These are phyloP conservation scores for Channallabes apus DNA, from an alignment of 2,797 vertebrate genomes.

Conservation along the genomic window DNA sequence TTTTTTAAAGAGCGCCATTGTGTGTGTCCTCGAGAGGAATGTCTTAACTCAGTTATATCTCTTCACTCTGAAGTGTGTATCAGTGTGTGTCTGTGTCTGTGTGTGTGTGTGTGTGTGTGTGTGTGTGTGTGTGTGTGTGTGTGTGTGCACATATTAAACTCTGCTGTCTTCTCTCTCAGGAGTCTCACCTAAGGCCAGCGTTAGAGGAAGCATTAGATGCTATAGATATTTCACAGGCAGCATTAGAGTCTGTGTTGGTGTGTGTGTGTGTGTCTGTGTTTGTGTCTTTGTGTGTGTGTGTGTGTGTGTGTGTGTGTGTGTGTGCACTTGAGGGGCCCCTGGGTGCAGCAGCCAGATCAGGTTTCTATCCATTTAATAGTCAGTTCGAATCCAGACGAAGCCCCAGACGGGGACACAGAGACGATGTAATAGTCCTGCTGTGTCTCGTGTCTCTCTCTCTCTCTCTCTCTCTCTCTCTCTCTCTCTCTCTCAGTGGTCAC, in stretches of 20 bases:
- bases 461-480: too few species aligned
- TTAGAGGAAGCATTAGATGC: conserved; percentile 62
- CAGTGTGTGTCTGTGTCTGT: conserved; percentile 4
- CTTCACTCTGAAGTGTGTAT: background rate
- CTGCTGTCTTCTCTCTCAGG: background rate
- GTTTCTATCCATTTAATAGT: background rate
- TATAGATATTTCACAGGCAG: conserved; percentile 56
- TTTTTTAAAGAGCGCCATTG: conserved; percentile 9
- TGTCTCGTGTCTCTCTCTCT: background rate
- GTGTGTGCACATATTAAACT: background rate
- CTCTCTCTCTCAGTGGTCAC: background rate
- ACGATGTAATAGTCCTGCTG: background rate
- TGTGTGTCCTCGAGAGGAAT: conserved; percentile 9
- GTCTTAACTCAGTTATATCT: background rate
- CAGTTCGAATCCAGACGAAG: conserved; percentile 11
- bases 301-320: background rate
- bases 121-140: conserved; percentile 13
- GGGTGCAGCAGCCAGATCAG: background rate
- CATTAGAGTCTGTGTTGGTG: conserved; percentile 24
- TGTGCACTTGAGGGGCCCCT: background rate
- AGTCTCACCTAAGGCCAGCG: background rate
- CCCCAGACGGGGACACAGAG: background rate
- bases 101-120: conserved; percentile 9
- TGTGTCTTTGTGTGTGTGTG: background rate
- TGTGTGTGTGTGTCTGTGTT: background rate